A percentile compares a stretch with the other conserved stretches of the same genome.
Evolutionary conservation across 2,797 vertebrate species (phyloP).

Genomic region (Pseudochirops corinnae): DNA sequence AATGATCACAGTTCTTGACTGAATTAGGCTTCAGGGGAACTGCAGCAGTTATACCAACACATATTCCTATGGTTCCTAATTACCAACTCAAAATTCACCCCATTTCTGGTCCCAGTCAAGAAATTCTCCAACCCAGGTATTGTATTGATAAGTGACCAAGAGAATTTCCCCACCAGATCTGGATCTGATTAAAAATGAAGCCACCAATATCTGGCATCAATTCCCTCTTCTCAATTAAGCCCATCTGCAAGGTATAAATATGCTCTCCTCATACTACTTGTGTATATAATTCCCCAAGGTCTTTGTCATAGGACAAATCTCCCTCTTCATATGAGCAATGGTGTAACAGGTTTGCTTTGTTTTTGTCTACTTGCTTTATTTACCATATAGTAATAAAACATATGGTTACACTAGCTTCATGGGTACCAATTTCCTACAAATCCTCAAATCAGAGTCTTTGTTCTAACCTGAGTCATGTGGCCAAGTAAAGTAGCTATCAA

Average conservation of each 20-base stretch:
- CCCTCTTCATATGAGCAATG: neutral
- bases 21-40: no score
- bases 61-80: no score
- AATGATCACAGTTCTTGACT: no score
- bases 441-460: neutral
- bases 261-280: neutral
- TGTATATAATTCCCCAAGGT: no score
- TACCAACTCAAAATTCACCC: no score
- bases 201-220: no score
- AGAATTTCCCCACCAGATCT: no score
- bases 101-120: no score
- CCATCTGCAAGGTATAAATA: neutral
- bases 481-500: neutral
- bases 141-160: no score
- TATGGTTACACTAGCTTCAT: neutral
- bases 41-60: no score
- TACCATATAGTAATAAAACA: neutral
- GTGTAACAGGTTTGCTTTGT: accelerated
- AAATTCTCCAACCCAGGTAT: no score
- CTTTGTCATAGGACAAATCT: neutral
- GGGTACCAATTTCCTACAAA: neutral
- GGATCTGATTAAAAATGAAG: no score
- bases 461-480: neutral
- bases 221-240: neutral
- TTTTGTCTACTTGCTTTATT: neutral